A percentile compares a stretch with the other conserved stretches of the same genome.
phyloP scores from a whole-genome alignment of 2,113 vertebrate genomes.

The Benitochromis conjunctus region DNA sequence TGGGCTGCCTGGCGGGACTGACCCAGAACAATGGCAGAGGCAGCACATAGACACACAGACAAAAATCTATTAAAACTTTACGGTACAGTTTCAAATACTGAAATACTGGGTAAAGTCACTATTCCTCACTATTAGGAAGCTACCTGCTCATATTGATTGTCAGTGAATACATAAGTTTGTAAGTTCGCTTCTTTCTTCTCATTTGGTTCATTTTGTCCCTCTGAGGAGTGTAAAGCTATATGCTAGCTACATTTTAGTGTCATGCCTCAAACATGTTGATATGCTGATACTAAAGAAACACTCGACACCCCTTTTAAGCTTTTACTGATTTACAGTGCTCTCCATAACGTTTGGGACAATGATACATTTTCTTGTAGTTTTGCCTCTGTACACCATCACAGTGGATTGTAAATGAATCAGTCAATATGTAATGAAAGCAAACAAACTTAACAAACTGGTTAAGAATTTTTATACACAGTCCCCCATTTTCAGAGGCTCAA shows the following conservation, averaged over 20 bases:
- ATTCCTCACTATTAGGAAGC: background rate
- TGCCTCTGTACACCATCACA: background rate
- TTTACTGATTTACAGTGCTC: background rate
- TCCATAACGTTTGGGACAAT: background rate
- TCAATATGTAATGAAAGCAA: background rate
- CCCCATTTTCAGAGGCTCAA: background rate
- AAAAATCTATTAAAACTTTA: background rate
- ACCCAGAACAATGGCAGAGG: slow-evolving; percentile 17
- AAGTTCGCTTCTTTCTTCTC: background rate
- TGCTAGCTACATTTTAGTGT: background rate
- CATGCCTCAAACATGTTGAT: no score
- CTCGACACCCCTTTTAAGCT: background rate
- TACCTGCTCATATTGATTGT: background rate
- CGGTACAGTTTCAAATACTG: background rate
- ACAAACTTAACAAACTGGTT: background rate
- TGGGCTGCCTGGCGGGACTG: slow-evolving; percentile 90
- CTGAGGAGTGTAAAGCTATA: background rate
- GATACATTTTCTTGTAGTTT: background rate
- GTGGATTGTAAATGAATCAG: background rate
- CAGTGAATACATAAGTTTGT: background rate
- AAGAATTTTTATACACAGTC: background rate
- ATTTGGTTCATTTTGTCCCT: background rate
- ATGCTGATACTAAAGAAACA: background rate
- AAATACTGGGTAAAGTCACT: background rate
- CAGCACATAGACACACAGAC: background rate